Conservation (phyloP, 2,797 vertebrate genomes). For the Tympanoctomys barrerae region DNA sequence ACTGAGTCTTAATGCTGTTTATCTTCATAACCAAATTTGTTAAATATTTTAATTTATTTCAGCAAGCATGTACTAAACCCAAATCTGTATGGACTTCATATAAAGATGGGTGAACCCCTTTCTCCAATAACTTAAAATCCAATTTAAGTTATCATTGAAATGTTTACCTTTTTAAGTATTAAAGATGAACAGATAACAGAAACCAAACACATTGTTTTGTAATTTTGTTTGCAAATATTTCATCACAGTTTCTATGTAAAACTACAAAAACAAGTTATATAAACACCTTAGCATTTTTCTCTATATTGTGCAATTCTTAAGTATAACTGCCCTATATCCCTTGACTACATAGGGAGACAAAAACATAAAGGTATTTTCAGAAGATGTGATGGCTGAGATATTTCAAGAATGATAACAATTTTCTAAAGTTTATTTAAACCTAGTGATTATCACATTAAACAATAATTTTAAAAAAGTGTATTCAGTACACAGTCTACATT, state of each 20-base stretch:
- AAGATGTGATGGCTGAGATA: slow-evolving; percentile 32
- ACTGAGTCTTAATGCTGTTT: slow-evolving; percentile 23
- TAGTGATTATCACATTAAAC: slow-evolving; percentile 15
- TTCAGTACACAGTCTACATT: too few relatives aligned
- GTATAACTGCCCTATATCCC: background rate
- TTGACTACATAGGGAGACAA: slow-evolving; percentile 12
- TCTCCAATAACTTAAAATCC: slow-evolving; percentile 45
- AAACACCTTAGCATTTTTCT: slow-evolving; percentile 34
- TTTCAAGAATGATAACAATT: slow-evolving; percentile 53
- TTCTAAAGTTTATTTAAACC: slow-evolving; percentile 57
- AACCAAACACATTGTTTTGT: slow-evolving; percentile 7
- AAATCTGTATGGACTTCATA: background rate
- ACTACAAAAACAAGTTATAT: background rate
- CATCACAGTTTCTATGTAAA: slow-evolving; percentile 58
- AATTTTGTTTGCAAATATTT: slow-evolving; percentile 52
- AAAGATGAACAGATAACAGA: background rate
- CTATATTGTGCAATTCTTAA: slow-evolving; percentile 16
- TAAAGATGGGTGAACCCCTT: background rate
- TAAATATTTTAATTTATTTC: slow-evolving; percentile 57
- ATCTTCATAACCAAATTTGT: slow-evolving; percentile 17
- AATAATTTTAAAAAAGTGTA: background rate
- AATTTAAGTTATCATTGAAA: slow-evolving; percentile 17
- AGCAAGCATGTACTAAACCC: slow-evolving; percentile 35
- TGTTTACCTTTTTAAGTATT: slow-evolving; percentile 35
- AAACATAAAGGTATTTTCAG: slow-evolving; percentile 40